Conservation (phyloP, 2,797 vertebrate genomes). For the Danio albolineatus region DNA sequence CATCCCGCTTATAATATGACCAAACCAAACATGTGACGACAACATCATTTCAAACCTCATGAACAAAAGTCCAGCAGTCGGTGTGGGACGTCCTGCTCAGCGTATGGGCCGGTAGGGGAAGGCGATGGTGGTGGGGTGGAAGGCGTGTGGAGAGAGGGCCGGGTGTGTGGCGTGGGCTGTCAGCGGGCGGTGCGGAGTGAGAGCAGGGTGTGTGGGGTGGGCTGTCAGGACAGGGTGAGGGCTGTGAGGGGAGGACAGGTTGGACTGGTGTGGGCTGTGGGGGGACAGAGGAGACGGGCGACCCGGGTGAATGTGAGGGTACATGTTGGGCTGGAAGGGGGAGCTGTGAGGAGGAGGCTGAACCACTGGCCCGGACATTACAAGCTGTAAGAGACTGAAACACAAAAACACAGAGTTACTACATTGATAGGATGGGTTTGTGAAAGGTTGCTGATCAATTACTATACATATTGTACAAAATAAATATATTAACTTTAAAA, state of each 20-base stretch:
- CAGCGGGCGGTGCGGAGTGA: slow-evolving; percentile 62
- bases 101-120: slow-evolving; percentile 93
- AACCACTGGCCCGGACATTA: slow-evolving; percentile 91
- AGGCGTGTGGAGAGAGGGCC: slow-evolving; percentile 79
- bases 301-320: slow-evolving; percentile 93
- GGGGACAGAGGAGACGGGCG: slow-evolving; percentile 65
- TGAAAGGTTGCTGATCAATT: too few relatives aligned
- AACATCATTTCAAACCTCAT: background rate
- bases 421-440: background rate
- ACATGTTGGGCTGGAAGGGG: slow-evolving; percentile 83
- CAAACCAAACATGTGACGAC: background rate
- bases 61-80: background rate
- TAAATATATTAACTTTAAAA: background rate
- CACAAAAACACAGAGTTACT: slow-evolving; percentile 4
- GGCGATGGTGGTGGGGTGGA: slow-evolving; percentile 86
- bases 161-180: slow-evolving; percentile 69
- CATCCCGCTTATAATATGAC: background rate
- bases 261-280: slow-evolving; percentile 68
- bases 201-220: slow-evolving; percentile 69
- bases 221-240: slow-evolving; percentile 69
- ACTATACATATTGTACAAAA: background rate
- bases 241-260: slow-evolving; percentile 48
- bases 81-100: slow-evolving; percentile 65
- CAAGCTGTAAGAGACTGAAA: slow-evolving; percentile 94
- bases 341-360: slow-evolving; percentile 76